A percentile compares a stretch with the other conserved stretches of the same genome.
phyloP scores from a whole-genome alignment of 2,113 vertebrate genomes.

The Micronycteris hirsuta region DNA sequence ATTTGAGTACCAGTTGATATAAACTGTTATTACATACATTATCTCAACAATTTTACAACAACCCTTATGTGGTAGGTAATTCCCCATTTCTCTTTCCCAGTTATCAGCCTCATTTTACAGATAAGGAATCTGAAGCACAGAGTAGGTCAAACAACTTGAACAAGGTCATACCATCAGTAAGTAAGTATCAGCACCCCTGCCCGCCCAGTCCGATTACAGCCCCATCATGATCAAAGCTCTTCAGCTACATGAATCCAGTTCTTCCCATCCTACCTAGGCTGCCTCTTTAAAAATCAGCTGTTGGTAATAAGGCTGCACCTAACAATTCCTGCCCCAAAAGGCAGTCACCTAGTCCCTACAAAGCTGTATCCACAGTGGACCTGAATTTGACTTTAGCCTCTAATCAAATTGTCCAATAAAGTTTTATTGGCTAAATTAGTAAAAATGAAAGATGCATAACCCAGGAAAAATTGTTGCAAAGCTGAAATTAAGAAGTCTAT shows the following conservation, averaged over 20 bases:
- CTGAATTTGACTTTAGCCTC: neutral
- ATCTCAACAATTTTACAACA: conserved; percentile 34
- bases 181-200: neutral
- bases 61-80: neutral
- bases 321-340: neutral
- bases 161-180: neutral
- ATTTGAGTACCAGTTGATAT: conserved; percentile 4
- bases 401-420: neutral
- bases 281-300: conserved; percentile 17
- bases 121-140: neutral
- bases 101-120: neutral
- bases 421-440: neutral
- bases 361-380: neutral
- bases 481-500: neutral
- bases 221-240: neutral
- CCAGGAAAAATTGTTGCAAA: neutral
- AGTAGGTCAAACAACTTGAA: neutral
- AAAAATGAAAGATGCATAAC: neutral
- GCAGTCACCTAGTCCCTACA: neutral
- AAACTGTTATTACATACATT: conserved; percentile 15
- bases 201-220: neutral
- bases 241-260: neutral
- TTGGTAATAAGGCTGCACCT: neutral
- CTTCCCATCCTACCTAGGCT: neutral
- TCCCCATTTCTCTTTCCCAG: neutral